phyloP scores from a whole-genome alignment of 2,113 vertebrate species.

The Chionis minor region DNA sequence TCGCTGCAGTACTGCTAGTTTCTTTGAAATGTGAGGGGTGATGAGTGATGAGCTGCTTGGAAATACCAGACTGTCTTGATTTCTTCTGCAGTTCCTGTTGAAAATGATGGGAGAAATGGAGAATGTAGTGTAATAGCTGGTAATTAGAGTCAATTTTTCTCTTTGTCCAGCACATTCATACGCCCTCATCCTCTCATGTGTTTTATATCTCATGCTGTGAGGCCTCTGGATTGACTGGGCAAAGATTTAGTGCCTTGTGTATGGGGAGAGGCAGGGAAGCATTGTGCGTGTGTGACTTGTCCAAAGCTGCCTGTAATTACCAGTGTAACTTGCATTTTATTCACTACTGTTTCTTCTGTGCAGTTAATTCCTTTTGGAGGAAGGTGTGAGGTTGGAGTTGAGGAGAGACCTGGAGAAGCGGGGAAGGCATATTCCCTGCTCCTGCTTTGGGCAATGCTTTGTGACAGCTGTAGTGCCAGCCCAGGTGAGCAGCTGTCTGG shows the following conservation, averaged over 20 bases:
- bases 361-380: background rate
- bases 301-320: background rate
- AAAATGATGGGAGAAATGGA: background rate
- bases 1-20: background rate
- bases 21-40: background rate
- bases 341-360: background rate
- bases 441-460: background rate
- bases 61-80: background rate
- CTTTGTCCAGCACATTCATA: background rate
- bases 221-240: background rate
- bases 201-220: background rate
- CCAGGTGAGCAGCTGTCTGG: background rate
- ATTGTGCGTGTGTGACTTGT: background rate
- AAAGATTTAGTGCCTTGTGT: background rate
- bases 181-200: background rate
- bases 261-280: background rate
- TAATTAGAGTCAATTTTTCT: background rate
- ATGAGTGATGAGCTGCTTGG: background rate
- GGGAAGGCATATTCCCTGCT: background rate
- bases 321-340: background rate
- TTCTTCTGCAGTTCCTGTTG: background rate
- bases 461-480: rapidly evolving
- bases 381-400: background rate
- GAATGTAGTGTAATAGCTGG: background rate
- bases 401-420: background rate